Percentiles rank a stretch among this genome's conserved stretches.
These are phyloP conservation scores for Echinometra lucunter DNA, from an alignment of 53 echinoderm and acorn worm genomes.

Conservation along the genomic window DNA sequence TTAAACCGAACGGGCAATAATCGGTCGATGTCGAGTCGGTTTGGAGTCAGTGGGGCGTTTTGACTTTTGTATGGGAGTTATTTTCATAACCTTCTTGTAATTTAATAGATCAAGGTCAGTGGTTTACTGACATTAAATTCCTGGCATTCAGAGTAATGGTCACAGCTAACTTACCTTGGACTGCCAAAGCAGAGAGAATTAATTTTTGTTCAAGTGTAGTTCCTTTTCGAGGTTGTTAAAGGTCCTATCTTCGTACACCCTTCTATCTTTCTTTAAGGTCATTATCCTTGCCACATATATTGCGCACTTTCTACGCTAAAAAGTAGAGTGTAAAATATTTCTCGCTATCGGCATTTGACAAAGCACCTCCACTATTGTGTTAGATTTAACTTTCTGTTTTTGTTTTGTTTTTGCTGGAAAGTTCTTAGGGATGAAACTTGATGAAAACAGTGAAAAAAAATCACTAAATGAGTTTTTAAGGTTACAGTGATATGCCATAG, in stretches of 20 bases:
- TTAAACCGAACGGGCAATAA: too few relatives aligned
- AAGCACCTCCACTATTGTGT: too few relatives aligned
- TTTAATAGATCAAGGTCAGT: neutral
- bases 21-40: too few relatives aligned
- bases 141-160: neutral
- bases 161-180: neutral
- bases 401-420: neutral
- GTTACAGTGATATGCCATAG: neutral
- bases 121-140: neutral
- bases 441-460: neutral
- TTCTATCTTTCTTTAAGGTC: neutral
- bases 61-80: neutral
- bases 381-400: neutral
- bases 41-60: neutral
- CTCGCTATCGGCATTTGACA: neutral
- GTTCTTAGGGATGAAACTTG: neutral
- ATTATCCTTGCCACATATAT: neutral
- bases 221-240: neutral
- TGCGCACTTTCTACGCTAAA: neutral
- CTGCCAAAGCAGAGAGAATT: neutral
- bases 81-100: neutral
- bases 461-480: neutral
- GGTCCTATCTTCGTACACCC: neutral
- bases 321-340: neutral
- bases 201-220: neutral